Percentiles rank a stretch among this genome's conserved stretches.
phyloP scores from a whole-genome alignment of 1,140 invertebrate genomes.

The Leptinotarsa undecemlineata region DNA sequence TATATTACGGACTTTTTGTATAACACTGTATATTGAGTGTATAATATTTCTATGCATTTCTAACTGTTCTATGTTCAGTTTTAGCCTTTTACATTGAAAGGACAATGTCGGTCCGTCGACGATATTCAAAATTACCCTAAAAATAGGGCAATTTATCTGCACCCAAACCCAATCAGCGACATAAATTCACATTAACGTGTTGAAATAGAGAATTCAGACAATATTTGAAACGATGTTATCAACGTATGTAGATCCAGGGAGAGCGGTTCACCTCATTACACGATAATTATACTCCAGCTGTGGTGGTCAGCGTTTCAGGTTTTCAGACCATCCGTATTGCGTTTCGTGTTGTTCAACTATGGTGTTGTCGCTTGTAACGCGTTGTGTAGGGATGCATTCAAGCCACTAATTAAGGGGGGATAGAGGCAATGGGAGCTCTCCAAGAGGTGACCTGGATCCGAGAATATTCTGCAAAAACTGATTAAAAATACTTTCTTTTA shows the following conservation, averaged over 20 bases:
- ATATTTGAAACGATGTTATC: conserved; percentile 16
- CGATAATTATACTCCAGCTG: conserved; percentile 23
- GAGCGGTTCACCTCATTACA: conserved; percentile 20
- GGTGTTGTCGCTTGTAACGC: neutral
- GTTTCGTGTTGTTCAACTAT: neutral
- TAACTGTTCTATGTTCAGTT: no score
- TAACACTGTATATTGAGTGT: no score
- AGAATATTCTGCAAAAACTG: no score
- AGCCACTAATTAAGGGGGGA: no score
- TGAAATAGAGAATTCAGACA: conserved; percentile 14
- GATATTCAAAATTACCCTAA: neutral
- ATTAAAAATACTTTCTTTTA: no score
- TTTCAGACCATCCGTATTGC: neutral
- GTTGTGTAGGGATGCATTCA: no score
- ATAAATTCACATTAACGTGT: conserved; percentile 18
- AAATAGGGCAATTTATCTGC: neutral
- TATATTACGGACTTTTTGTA: no score
- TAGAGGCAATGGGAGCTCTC: no score
- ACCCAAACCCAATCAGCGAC: neutral
- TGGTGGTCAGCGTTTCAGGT: conserved; percentile 17
- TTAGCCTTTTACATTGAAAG: no score
- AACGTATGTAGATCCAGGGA: conserved; percentile 15
- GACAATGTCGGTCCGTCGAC: neutral
- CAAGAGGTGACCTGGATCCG: no score
- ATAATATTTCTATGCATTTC: no score